Base-by-base conservation (phyloP, 2,888 invertebrate genomes). In the Drosophila cognata region DNA sequence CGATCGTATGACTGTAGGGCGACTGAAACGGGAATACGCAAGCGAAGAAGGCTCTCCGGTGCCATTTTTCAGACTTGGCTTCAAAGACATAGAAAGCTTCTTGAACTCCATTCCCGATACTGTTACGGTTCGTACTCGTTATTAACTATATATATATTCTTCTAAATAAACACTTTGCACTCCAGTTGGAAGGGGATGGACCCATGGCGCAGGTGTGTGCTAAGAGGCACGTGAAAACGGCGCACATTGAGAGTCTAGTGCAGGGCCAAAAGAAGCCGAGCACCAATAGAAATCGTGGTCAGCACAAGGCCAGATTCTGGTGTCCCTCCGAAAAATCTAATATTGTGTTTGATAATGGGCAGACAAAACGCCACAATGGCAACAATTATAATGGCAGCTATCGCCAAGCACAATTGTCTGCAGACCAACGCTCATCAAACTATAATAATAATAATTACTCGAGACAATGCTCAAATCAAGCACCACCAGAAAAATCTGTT, bases 201-300 rank as follows among this genome's bases (percentile, higher is more conserved):
- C 80, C 77, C 0, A 80, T 74, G 50, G 92, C 92, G 0, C 28
- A 60, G 10, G 82, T 92, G 10, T 29, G 50, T 4, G 84, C 88
- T 10, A 79, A 82, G 4, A 43, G 65, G 4, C 84, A 79, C 21
- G 71, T 69, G 7, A 91, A 89, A 5, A 70, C 90, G 3, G 82
- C 80, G 0, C 92, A 92, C 50, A 92, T 92, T 18, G 87, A 91
- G 31, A 59, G 74, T 4, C 70, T 92, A 68, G 89, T 92, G 7
- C 72, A 77, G 31, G 16, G 36, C 6, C 92, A 92, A 52, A 92
- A 82, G 55, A 92, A 91, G 38, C 65, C 83, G 3, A 53, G n/a
- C 18, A 36, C 10, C 2, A 6, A 66, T 29, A 57, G 16, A 29
- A 48, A 2, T 11, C 52, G 35, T 5, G 16, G 48, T 1, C 31